Base-by-base conservation (phyloP, 2,888 invertebrate species). In the Eristalinus sepulchralis region DNA sequence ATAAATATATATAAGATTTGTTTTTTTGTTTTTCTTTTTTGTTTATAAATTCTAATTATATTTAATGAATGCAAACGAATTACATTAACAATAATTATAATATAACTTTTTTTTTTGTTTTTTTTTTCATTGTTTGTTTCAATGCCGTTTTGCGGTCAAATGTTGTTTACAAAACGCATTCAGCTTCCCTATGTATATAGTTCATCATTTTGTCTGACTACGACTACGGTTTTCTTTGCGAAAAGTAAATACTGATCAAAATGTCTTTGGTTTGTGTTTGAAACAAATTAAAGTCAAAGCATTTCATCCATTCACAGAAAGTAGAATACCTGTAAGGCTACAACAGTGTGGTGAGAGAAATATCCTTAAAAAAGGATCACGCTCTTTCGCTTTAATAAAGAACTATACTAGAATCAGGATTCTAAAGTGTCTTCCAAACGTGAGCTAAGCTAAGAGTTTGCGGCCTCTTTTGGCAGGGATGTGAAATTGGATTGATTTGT, bases 131-230 rank as follows among this genome's bases (percentile, higher is more conserved):
- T 13, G 57, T 31, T 60, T 63, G n/a, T 63, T 60, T 34, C 47
- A 20, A 57, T 68, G 55, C 67, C 55, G 47, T 36, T 60, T 67
- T 63, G 47, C 36, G 68, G 17, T 81, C 63, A 84, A 80, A 78
- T 77, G 68, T 17, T 47, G 62, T 83, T 76, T 80, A 83, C 83
- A 87, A 72, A 75, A 76, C 77, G 76, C 76, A 76, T 79, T 83
- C 72, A 72, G 5, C 77, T 80, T 67, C 84, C 79, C 47, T 47
- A 90, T 27, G 27, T 27, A 90, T 90, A 90, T 88, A 90, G 88
- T 89, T 91, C 88, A 71, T 64, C 39, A 47, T n/a, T 3, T n/a
- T 17, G 17, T 0, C 1, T 47, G 47, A 47, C 1, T 17, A 8
- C 47, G 13, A 64, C 59, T 71, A 64, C 10, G 36, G 13, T 17